These are phyloP conservation scores for Temnothorax nylanderi DNA, from an alignment of 1,140 invertebrate genomes.

Conservation along the genomic window DNA sequence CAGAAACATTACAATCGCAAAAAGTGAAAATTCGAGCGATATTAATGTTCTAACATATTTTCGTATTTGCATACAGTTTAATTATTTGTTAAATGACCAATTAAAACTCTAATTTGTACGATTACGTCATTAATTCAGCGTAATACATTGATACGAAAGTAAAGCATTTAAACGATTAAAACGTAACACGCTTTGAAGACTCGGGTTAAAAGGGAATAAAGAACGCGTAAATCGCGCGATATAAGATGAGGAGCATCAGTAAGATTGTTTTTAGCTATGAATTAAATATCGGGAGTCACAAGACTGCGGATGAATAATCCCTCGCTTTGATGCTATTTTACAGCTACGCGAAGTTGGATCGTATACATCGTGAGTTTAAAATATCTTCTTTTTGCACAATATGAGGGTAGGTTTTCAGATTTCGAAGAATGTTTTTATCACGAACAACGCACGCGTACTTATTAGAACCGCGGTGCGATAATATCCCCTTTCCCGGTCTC, in stretches of 20 bases:
- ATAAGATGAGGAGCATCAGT: slow-evolving; percentile 17
- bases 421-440: slow-evolving; percentile 3
- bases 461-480: slow-evolving; percentile 17
- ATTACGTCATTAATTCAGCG: slow-evolving; percentile 15
- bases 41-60: slow-evolving; percentile 26
- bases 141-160: slow-evolving; percentile 2
- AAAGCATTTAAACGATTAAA: slow-evolving; percentile 26
- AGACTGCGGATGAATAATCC: slow-evolving; percentile 62
- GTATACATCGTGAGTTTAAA: slow-evolving; percentile 23
- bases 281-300: slow-evolving; percentile 58
- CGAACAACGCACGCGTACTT: slow-evolving; percentile 23
- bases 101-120: slow-evolving; percentile 54
- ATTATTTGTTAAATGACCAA: slow-evolving; percentile 66
- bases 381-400: slow-evolving; percentile 27
- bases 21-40: slow-evolving; percentile 32
- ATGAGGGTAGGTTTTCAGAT: not conserved
- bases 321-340: not conserved
- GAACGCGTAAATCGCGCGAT: slow-evolving; percentile 30
- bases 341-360: not conserved
- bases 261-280: slow-evolving; percentile 36
- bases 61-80: slow-evolving; percentile 56
- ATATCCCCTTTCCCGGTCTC: not conserved
- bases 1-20: not conserved
- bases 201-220: slow-evolving; percentile 20
- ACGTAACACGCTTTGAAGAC: slow-evolving; percentile 38